A percentile compares a stretch with the other conserved stretches of the same genome.
Evolutionary conservation across 2,113 vertebrate genomes (phyloP).

Genomic region (Anoura caudifer): DNA sequence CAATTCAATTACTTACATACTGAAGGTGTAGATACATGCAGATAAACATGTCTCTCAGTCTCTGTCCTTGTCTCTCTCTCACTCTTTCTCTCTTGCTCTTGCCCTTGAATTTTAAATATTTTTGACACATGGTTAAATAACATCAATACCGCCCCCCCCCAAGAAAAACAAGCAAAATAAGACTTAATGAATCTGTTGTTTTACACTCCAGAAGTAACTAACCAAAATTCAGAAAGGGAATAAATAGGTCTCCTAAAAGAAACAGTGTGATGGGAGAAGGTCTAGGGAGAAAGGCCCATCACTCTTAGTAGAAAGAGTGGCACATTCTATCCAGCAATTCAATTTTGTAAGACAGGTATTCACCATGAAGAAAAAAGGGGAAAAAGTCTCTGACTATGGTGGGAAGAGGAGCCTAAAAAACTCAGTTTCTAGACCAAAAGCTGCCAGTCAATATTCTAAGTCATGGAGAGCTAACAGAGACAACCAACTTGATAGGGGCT

Average conservation of each 20-base stretch:
- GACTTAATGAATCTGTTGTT: background rate
- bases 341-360: background rate
- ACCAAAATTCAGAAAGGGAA: background rate
- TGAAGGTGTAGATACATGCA: background rate
- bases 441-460: background rate
- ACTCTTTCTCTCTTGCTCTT: background rate
- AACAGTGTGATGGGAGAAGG: background rate
- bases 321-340: background rate
- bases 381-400: background rate
- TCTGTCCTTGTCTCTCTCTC: background rate
- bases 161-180: background rate
- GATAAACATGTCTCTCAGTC: background rate
- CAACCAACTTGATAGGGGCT: background rate
- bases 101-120: background rate
- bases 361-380: background rate
- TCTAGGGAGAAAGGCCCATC: background rate
- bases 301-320: background rate
- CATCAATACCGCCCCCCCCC: background rate
- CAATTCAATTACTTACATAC: constrained; percentile 16
- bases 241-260: background rate
- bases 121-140: background rate
- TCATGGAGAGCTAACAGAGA: background rate
- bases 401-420: background rate
- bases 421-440: background rate
- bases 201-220: background rate